Evolutionary conservation across 2,797 vertebrate genomes (phyloP), one percentile per base, ranked within the genome.

Genomic region (Eleutherodactylus coqui): DNA sequence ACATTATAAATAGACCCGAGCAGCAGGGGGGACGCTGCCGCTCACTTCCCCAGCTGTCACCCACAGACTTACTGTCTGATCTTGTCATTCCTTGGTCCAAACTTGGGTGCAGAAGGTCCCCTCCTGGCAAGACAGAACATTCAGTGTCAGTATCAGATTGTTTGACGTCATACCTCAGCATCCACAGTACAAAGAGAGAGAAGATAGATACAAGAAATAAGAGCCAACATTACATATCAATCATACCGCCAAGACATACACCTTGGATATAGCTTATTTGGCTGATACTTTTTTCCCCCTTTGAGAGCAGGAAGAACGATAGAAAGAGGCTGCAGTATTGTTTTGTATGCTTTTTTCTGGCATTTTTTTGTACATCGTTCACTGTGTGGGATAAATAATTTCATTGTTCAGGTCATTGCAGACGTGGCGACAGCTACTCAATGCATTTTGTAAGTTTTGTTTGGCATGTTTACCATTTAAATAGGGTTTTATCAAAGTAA

Each of bases 71-170:
- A 99, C 97, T 99, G 96, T 92, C 97, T 97, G 91, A 99, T 95
- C 94, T 98, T 99, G 91, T 99, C 97, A 94, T 96, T 99, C 93
- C 96, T 96, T 79, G 95, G 94, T 92, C 96, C 97, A 94, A 99
- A 98, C 89, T 96, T 96, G 91, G 98, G 96, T 93, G 95, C 97
- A n/a, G 96, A 95, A 16, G 97, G 97, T 34, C 97, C 97, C 90
- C 97, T 96, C 95, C 98, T 99, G 92, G 29, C 93, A 91, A 79
- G 27, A 92, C 86, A 90, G 91, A 89, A 89, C 38, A 86, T 34
- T 72, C 67, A 90, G 58, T 32, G 69, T 86, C 8, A 88, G n/a
- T 3, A 36, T 64, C 84, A 78, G 87, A 76, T 62, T 82, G 10
- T 11, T 62, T 58, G 86, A 24, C 73, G 3, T 55, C 34, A 88